Conservation (phyloP, 2,888 invertebrate species). For the Tethea ocularis region DNA sequence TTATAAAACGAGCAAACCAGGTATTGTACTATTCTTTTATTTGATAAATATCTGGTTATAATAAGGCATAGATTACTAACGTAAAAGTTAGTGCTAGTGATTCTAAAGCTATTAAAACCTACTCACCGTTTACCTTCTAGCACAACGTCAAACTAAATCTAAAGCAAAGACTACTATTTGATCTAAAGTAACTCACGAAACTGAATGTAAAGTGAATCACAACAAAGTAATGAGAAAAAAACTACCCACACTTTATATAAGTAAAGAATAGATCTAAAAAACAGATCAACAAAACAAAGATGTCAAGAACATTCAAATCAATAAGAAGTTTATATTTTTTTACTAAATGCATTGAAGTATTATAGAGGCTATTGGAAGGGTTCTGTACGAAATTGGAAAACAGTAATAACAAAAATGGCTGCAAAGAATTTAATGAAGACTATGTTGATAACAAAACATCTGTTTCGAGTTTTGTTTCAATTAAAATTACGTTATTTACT, state of each 20-base stretch:
- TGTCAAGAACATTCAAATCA: conserved; percentile 7
- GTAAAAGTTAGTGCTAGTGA: too few relatives aligned
- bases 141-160: background rate
- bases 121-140: background rate
- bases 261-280: conserved; percentile 31
- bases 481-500: too few relatives aligned
- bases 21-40: too few relatives aligned
- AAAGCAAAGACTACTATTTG: background rate
- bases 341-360: conserved; percentile 15
- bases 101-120: background rate
- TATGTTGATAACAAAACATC: too few relatives aligned
- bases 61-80: too few relatives aligned
- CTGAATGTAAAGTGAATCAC: background rate
- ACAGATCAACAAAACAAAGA: conserved; percentile 35
- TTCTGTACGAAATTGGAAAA: background rate
- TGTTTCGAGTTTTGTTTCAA: too few relatives aligned
- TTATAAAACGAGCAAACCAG: too few relatives aligned
- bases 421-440: too few relatives aligned
- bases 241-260: conserved; percentile 14
- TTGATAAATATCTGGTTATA: too few relatives aligned
- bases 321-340: conserved; percentile 12
- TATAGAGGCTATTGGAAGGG: background rate
- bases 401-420: too few relatives aligned
- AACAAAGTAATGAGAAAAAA: background rate
- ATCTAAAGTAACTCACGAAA: too few relatives aligned